Evolutionary conservation across 1,140 invertebrate species (phyloP), one percentile per base, ranked within the genome.

Genomic region (Globodera rostochiensis): DNA sequence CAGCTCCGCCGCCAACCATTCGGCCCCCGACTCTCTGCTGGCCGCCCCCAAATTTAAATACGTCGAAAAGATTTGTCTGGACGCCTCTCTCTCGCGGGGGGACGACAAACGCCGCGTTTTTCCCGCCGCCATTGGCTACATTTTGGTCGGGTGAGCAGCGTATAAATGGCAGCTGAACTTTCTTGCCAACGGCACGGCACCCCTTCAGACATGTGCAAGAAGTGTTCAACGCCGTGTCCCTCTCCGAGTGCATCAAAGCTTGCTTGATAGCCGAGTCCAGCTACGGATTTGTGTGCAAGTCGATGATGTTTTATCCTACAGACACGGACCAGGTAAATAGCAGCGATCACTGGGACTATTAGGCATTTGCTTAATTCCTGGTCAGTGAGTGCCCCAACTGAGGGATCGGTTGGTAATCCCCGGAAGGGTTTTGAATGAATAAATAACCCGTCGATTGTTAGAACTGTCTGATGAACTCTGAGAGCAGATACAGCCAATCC

Each of bases 391-490:
- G 36, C 6, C 53, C 9, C 50, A 53, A 13, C 50, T 15, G 53
- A 53, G 53, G 53, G 53, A 53, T 53, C 4, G 7, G 53, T 9
- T 13, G 53, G 2, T 53, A 53, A 53, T 15, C 53, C 53, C 53
- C 9, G 46, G 21, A 19, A 19, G 19, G 11, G 53, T 9, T 45
- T 60, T n/a, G 50, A 60, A 60, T 45, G 25, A 71, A 69, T 47
- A 36, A 15, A 25, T 45, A 78, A 25, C 64, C 36, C 25, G 6
- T 9, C 36, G 36, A 36, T 36, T 60, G 80, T 60, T 7, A 82
- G 81, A 83, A 83, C 64, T 83, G 82, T 70, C 73, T 83, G 49
- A 49, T 83, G 46, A 83, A 83, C 36, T 76, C 80, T 21, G 82
- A 83, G 76, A 83, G 80, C 73, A 77, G 76, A 79, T 49, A 70